Base-by-base conservation (phyloP, 2,888 invertebrate species). In the Siphlonurus alternatus region DNA sequence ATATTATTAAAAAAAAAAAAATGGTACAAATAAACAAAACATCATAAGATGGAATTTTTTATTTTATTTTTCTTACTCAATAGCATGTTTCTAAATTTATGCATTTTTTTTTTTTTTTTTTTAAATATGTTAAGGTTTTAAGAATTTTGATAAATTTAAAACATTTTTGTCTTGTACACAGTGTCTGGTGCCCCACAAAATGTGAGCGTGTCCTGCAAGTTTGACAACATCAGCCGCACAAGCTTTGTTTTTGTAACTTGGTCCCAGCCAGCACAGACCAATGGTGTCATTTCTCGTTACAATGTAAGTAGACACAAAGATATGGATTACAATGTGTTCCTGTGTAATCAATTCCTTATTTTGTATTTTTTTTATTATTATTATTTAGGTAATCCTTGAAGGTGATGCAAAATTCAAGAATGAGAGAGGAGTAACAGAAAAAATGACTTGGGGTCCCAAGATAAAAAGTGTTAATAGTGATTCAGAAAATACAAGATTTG, bases 201-300 rank as follows among this genome's bases (percentile, higher is more conserved):
- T 72, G 80, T 89, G 0, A 75, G 77, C 3, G 80, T 87, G 1
- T 76, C 78, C n/a, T 92, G 92, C 72, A 77, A 78, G 68, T 82
- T 81, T 70, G 82, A 83, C 71, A 81, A 82, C 69, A 77, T 80
- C 63, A 81, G 79, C 68, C 79, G 78, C 59, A 78, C 77, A 19
- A 84, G 83, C 72, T 81, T 79, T 63, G 83, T 92, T 53, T 81
- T 79, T 66, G 82, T 89, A 1, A 79, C 81, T 1, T 93, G 93
- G 93, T 80, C 80, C 63, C 79, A 83, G 0, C 93, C 93, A 0
- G 73, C 76, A 7, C 81, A 82, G 65, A 86, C 88, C 1, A 89
- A 91, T 69, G 92, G 92, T 0, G 85, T 84, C 70, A 88, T 93
- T 61, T 82, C 83, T 64, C 86, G 86, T 25, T 93, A 92, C 71